Conservation (phyloP, 2,888 invertebrate genomes). For the Gymnoscelis rufifasciata region DNA sequence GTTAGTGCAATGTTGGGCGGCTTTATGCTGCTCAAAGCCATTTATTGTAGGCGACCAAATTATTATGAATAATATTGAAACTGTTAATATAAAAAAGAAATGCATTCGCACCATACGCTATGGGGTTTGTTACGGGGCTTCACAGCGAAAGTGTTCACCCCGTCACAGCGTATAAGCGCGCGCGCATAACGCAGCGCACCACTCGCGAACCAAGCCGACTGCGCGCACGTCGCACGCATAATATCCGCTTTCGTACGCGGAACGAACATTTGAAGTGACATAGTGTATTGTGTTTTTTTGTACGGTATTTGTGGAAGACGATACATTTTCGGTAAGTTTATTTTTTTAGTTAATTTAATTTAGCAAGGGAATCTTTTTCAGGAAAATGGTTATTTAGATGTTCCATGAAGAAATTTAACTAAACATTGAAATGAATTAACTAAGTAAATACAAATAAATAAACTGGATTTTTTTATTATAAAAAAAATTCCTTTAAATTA, state of each 20-base stretch:
- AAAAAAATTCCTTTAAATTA: too few relatives aligned
- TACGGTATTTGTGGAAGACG: slow-evolving; percentile 8
- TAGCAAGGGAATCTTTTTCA: too few relatives aligned
- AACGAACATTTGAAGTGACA: slow-evolving; percentile 14
- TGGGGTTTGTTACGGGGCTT: slow-evolving; percentile 19
- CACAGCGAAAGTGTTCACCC: slow-evolving; percentile 66
- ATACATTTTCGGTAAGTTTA: slow-evolving; percentile 18
- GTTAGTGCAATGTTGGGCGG: too few relatives aligned
- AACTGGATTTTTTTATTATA: too few relatives aligned
- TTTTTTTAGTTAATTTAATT: background rate
- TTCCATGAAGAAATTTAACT: too few relatives aligned
- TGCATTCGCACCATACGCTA: background rate
- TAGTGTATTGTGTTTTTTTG: slow-evolving; percentile 15
- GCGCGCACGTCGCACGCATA: slow-evolving; percentile 41
- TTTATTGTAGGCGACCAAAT: too few relatives aligned
- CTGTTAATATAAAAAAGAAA: too few relatives aligned
- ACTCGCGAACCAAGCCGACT: slow-evolving; percentile 55
- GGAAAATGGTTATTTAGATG: too few relatives aligned
- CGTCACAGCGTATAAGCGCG: slow-evolving; percentile 60
- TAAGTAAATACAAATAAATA: too few relatives aligned
- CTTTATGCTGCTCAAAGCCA: too few relatives aligned
- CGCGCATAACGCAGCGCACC: slow-evolving; percentile 47
- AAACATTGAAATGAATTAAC: too few relatives aligned
- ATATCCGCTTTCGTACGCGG: slow-evolving; percentile 26
- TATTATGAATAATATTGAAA: too few relatives aligned